phyloP scores from a whole-genome alignment of 23 tunicate species.

The Clavelina lepadiformis region DNA sequence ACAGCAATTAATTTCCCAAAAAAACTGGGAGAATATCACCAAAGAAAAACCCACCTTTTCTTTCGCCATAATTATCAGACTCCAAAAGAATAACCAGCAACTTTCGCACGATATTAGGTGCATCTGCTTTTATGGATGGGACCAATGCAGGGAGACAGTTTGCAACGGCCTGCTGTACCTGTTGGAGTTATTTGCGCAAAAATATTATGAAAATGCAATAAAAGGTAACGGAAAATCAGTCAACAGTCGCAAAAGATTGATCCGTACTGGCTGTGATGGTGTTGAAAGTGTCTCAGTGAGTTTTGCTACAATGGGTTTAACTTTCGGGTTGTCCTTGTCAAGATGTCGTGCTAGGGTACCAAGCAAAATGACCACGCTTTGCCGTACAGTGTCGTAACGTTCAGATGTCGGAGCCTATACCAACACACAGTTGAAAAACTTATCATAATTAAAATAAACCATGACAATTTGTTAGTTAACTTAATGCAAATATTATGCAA shows the following conservation, averaged over 20 bases:
- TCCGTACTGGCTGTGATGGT: constrained; percentile 80
- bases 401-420: constrained; percentile 77
- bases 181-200: not conserved
- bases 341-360: constrained; percentile 95
- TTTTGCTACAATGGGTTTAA: constrained; percentile 91
- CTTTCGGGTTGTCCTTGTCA: constrained; percentile 73
- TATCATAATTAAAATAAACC: too few relatives aligned
- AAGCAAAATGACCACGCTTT: constrained; percentile 76
- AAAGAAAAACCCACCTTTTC: constrained; percentile 52
- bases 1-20: not conserved
- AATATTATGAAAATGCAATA: not conserved
- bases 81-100: constrained; percentile 57
- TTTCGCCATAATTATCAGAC: constrained; percentile 90
- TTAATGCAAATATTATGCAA: too few relatives aligned
- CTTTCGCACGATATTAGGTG: constrained; percentile 70
- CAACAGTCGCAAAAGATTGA: not conserved
- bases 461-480: too few relatives aligned
- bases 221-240: not conserved
- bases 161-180: constrained; percentile 98
- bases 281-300: constrained; percentile 84
- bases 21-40: not conserved
- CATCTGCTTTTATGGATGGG: constrained; percentile 81
- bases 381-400: constrained; percentile 68
- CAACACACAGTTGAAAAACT: too few relatives aligned
- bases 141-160: constrained; percentile 92